These are phyloP conservation scores for Procambarus clarkii DNA, from an alignment of 1,140 invertebrate genomes.

Conservation along the genomic window DNA sequence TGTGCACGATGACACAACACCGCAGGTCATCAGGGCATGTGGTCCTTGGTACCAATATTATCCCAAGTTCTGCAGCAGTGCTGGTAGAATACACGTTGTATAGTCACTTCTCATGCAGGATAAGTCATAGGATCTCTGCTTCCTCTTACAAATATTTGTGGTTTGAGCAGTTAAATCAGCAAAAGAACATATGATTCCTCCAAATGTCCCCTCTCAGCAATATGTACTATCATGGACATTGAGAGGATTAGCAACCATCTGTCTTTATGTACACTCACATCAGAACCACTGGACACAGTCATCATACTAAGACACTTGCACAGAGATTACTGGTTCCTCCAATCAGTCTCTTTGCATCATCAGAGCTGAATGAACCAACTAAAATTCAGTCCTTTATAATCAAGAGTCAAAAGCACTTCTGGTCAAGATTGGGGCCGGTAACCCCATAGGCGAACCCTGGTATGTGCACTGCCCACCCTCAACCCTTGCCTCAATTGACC, in stretches of 20 bases:
- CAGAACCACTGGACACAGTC: conserved; percentile 56
- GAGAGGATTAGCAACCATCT: conserved; percentile 47
- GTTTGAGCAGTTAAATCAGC: conserved; percentile 61
- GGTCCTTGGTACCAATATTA: conserved; percentile 40
- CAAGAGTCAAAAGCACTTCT: conserved; percentile 70
- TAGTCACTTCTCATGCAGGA: conserved; percentile 49
- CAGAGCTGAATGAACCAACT: conserved; percentile 64
- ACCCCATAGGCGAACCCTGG: conserved; percentile 54
- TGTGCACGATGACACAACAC: conserved; percentile 45
- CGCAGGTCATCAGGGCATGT: conserved; percentile 45
- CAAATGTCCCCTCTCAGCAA: conserved; percentile 34
- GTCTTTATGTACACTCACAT: conserved; percentile 53
- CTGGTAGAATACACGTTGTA: conserved; percentile 36
- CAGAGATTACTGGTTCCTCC: conserved; percentile 67
- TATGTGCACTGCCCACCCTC: conserved; percentile 50
- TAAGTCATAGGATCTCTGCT: conserved; percentile 34
- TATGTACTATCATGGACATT: conserved; percentile 61
- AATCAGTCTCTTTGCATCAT: conserved; percentile 56
- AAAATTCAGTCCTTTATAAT: conserved; percentile 52
- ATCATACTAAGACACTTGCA: conserved; percentile 66
- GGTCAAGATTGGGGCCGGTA: conserved; percentile 52
- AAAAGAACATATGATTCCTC: conserved; percentile 47
- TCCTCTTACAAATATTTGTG: conserved; percentile 55
- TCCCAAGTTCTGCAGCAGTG: conserved; percentile 51
- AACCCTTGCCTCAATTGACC: conserved; percentile 44